Conservation (phyloP, 2,888 invertebrate species). For the Lepas anatifera region DNA sequence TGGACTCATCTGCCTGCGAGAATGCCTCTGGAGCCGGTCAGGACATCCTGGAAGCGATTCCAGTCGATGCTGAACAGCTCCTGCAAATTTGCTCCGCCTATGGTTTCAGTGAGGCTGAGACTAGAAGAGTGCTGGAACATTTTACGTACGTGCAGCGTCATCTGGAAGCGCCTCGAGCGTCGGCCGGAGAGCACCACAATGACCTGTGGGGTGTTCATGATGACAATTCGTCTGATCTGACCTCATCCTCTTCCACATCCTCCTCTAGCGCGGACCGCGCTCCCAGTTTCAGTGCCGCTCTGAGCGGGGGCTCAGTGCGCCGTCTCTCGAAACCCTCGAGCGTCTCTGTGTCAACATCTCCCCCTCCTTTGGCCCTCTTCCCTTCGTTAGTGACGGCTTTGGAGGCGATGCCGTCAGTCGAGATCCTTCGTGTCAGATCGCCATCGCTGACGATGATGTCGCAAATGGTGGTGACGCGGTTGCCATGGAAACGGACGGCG, state of each 20-base stretch:
- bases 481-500: not conserved
- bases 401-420: not conserved
- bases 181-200: not conserved
- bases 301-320: not conserved
- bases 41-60: conserved; percentile 47
- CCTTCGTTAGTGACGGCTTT: conserved; percentile 51
- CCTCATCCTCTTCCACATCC: not conserved
- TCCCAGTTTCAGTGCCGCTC: not conserved
- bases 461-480: not conserved
- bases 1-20: conserved; percentile 34
- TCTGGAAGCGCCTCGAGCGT: not conserved
- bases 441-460: not conserved
- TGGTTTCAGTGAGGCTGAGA: not conserved
- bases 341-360: conserved; percentile 35
- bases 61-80: not conserved
- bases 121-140: not conserved
- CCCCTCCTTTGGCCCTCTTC: conserved; percentile 51
- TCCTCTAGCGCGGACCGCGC: not conserved
- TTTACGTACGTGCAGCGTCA: not conserved
- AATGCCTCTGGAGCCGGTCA: too few species aligned
- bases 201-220: too few species aligned
- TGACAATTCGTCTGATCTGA: too few species aligned
- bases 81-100: not conserved
- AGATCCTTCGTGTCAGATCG: not conserved
- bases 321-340: not conserved